These are phyloP conservation scores for Callithrix jacchus DNA, from an alignment of 2,113 vertebrate genomes.

Conservation along the genomic window DNA sequence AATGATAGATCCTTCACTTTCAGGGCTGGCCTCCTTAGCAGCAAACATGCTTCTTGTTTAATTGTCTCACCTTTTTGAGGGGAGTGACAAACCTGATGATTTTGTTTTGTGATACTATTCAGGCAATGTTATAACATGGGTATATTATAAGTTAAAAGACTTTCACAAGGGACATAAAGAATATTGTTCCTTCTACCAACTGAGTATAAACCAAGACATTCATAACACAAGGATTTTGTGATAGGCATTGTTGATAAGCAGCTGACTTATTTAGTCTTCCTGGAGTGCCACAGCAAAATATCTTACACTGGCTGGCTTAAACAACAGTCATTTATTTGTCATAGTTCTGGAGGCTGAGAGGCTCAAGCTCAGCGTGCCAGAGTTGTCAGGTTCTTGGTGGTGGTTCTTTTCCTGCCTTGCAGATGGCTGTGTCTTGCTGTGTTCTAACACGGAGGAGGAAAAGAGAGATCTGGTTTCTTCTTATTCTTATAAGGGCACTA, in stretches of 20 bases:
- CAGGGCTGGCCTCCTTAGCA: background rate
- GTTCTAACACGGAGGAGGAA: background rate
- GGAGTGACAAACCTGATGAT: background rate
- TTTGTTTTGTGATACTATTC: background rate
- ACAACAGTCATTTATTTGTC: background rate
- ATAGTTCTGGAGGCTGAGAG: background rate
- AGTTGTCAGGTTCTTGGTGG: background rate
- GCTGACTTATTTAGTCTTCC: background rate
- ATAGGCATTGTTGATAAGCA: background rate
- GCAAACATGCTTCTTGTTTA: background rate
- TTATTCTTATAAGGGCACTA: background rate
- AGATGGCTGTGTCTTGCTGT: background rate
- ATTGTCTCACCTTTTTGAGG: background rate
- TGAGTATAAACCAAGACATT: background rate
- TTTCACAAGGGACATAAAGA: background rate
- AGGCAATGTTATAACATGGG: background rate
- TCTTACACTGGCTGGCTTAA: background rate
- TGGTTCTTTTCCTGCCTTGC: background rate
- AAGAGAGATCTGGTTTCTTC: background rate
- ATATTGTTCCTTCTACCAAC: background rate
- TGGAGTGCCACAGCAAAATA: background rate
- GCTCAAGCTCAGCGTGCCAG: background rate
- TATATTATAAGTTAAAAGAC: background rate
- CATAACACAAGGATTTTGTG: background rate
- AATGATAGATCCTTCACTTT: rapidly evolving